These are phyloP conservation scores for Enteromius fasciolatus DNA, from an alignment of 2,797 vertebrate species.

Conservation along the genomic window DNA sequence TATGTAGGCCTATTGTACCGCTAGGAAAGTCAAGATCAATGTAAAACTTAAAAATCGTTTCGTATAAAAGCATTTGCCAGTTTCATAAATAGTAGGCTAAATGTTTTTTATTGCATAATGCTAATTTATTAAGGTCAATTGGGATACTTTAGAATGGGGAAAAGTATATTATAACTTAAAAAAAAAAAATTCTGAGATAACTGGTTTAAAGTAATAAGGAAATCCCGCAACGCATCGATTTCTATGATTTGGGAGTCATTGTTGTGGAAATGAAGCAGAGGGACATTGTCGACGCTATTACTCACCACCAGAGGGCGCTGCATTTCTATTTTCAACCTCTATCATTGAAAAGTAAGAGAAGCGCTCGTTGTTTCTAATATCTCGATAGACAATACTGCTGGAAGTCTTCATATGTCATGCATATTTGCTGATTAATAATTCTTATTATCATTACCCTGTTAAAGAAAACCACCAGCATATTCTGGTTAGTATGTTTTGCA, in stretches of 20 bases:
- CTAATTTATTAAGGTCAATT: neutral
- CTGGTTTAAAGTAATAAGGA: neutral
- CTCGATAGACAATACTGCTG: neutral
- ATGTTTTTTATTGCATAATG: neutral
- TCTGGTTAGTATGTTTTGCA: neutral
- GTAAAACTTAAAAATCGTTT: neutral
- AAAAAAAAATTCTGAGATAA: neutral
- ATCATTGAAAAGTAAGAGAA: neutral
- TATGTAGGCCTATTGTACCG: neutral
- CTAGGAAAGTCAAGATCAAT: neutral
- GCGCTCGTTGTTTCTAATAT: neutral
- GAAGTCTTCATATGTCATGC: neutral
- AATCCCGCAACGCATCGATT: neutral
- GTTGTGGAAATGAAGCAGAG: neutral
- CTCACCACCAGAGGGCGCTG: conserved; percentile 41
- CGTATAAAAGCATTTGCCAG: neutral
- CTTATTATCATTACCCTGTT: neutral
- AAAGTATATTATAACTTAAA: neutral
- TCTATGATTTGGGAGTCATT: neutral
- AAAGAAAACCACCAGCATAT: neutral
- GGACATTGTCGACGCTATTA: too few relatives aligned
- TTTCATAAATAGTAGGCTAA: neutral
- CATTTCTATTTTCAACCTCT: neutral
- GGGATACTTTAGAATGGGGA: neutral
- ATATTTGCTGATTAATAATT: conserved; percentile 5